Base-by-base conservation (phyloP, 2,888 invertebrate genomes). In the Axea sp. region DNA sequence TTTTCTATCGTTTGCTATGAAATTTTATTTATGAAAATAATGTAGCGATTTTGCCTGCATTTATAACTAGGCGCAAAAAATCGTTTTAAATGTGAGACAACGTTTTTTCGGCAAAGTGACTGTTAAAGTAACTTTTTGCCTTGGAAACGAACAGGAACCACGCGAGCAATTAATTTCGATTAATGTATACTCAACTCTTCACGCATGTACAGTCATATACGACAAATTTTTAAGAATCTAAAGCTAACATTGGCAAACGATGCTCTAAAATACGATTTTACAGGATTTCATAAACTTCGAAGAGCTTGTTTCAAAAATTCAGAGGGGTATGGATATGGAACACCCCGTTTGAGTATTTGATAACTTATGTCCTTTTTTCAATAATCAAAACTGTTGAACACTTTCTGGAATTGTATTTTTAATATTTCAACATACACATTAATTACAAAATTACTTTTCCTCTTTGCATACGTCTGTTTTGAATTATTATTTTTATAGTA, bases 251-350 rank as follows among this genome's bases (percentile, higher is more conserved):
- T 45, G 28, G 45, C 59, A 51, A 68, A 51, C 1, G 9, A 49
- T 49, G 39, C 35, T 59, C 14, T 51, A 57, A 31, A 60, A 14
- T 59, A 68, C 35, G 28, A 26, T 30, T 41, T 51, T 33, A 45
- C 9, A 24, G 45, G 31, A 59, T 43, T 43, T 33, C 19, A 35
- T 49, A 45, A 45, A 65, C 24, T 60, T 73, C 73, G 73, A 73
- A 73, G 73, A 73, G 73, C 73, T 73, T 73, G 73, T 73, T 65
- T 73, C 73, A 41, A 35, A 65, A 72, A 49, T 3, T 11, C 1
- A 57, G 9, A 57, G 51, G 14, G 24, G 33, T 8, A 11, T 31
- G 28, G 51, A 33, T 43, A 26, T 47, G 12, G 17, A 59, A 33
- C 28, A 22, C 8, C 14, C 22, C 2, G 14, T 39, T 51, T 35